phyloP scores from a whole-genome alignment of 2,888 invertebrate species.

The Bursaphelenchus okinawaensis region DNA sequence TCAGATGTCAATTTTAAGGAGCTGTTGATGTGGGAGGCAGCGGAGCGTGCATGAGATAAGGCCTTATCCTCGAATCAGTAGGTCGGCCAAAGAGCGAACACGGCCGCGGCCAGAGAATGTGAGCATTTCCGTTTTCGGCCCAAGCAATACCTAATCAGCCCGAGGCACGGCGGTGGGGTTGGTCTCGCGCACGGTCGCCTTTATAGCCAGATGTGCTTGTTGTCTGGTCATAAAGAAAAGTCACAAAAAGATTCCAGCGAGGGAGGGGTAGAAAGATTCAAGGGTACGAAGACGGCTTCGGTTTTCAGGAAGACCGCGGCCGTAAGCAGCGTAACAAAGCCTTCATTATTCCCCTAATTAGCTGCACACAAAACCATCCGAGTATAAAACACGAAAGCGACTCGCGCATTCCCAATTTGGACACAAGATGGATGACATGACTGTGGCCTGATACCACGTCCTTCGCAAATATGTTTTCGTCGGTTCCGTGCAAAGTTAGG shows the following conservation, averaged over 20 bases:
- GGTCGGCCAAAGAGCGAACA: background rate
- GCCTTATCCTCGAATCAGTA: conserved; percentile 26
- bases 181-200: background rate
- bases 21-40: conserved; percentile 1
- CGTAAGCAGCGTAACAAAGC: background rate
- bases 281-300: too few species aligned
- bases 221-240: background rate
- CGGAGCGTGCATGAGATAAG: conserved; percentile 6
- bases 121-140: background rate
- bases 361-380: background rate
- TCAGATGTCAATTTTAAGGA: background rate
- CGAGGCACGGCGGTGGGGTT: background rate
- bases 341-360: background rate
- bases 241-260: too few species aligned
- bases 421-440: background rate
- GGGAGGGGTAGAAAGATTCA: too few species aligned
- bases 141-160: background rate
- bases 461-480: too few species aligned
- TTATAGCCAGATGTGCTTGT: too few species aligned
- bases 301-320: background rate
- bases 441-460: too few species aligned
- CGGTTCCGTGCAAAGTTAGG: too few species aligned
- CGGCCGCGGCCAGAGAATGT: background rate
- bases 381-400: background rate
- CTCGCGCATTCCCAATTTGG: background rate